Base-by-base conservation (phyloP, 2,797 vertebrate genomes). In the Esox masquinongy region DNA sequence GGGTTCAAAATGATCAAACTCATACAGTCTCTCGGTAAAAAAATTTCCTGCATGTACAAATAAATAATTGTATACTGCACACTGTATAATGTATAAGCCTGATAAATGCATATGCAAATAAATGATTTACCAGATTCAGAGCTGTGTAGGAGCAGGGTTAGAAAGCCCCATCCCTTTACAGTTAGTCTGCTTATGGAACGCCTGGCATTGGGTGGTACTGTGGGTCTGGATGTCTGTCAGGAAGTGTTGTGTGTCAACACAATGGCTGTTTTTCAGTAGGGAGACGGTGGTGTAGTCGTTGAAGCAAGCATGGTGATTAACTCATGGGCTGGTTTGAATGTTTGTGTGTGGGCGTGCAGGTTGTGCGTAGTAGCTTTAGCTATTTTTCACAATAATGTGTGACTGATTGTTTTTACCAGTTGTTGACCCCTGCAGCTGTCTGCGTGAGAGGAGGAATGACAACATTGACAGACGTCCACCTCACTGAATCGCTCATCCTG, bases 211-310 rank as follows among this genome's bases (percentile, higher is more conserved):
- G 79, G 78, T 79, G 81, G 49, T 74, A 63, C 77, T 82, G 83
- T 88, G 82, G 68, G 74, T 76, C 82, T 77, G 73, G 75, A 74
- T 73, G 78, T 81, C 77, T 83, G 80, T 77, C 17, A 80, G 83
- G 86, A 70, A 89, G 86, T 87, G 74, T 82, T 73, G 53, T 73
- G 68, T 75, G 80, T 87, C 84, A 87, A 87, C 88, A 89, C 83
- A 88, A 86, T 51, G 70, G 68, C 81, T 76, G 84, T 86, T 86
- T 89, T 86, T 87, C 86, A 50, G 70, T 66, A 81, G 82, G 77
- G 75, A 82, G 68, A 77, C 80, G 50, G 80, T 76, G 53, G 76
- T 49, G 39, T 39, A 66, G 16, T 29, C 12, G 47, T 15, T n/a
- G 22, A 53, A 26, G 59, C 36, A 14, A 22, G 71, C 11, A 5